A percentile compares a stretch with the other conserved stretches of the same genome.
phyloP scores from a whole-genome alignment of 2,113 vertebrate genomes.

The Semicossyphus pulcher region DNA sequence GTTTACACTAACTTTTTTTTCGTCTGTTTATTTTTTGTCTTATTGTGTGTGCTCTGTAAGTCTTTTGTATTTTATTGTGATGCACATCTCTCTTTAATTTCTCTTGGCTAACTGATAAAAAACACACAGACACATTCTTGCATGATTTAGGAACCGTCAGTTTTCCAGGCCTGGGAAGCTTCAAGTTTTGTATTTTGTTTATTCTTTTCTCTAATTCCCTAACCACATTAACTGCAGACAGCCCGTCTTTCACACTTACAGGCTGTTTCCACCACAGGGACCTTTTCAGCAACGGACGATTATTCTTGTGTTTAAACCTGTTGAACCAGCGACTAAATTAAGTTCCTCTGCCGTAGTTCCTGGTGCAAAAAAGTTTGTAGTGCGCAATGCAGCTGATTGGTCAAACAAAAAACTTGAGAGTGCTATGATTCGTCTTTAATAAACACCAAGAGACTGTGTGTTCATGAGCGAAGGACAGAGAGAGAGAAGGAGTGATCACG shows the following conservation, averaged over 20 bases:
- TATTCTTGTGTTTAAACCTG: background rate
- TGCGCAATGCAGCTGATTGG: too few species aligned
- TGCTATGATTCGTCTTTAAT: too few species aligned
- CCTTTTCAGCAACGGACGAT: background rate
- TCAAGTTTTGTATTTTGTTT: background rate
- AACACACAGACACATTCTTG: conserved; percentile 9
- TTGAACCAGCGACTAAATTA: background rate
- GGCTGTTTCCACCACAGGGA: conserved; percentile 1
- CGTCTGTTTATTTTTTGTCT: background rate
- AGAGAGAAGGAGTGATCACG: background rate
- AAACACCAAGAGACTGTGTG: background rate
- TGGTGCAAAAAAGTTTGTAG: background rate
- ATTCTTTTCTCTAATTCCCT: conserved; percentile 11
- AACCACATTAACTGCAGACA: background rate
- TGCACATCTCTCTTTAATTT: background rate
- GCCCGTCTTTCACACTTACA: conserved; percentile 2
- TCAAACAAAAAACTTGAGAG: too few species aligned
- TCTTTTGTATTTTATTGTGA: background rate
- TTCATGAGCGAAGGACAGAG: background rate
- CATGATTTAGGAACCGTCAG: background rate
- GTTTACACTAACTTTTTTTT: too few species aligned
- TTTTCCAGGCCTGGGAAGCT: conserved; percentile 17
- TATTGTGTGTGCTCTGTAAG: background rate
- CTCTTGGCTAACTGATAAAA: background rate
- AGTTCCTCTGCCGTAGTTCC: background rate